These are phyloP conservation scores for Drosophila prolongata DNA, from an alignment of 2,888 invertebrate genomes.

Conservation along the genomic window DNA sequence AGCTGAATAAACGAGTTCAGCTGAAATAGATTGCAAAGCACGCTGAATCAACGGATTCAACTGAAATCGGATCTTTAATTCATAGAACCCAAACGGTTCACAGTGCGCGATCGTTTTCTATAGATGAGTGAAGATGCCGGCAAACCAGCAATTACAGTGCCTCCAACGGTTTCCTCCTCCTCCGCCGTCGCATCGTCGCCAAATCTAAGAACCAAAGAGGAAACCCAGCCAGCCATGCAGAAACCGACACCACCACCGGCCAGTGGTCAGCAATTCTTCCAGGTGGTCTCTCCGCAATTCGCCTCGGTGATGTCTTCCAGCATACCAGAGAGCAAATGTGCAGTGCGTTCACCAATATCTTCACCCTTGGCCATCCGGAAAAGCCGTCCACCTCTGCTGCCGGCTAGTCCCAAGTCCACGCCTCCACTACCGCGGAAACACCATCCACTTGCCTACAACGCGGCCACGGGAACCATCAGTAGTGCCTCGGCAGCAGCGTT, in stretches of 20 bases:
- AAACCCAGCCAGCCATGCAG: slow-evolving; percentile 57
- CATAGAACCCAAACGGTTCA: background rate
- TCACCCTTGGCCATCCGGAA: slow-evolving; percentile 78
- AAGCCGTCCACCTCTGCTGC: slow-evolving; percentile 65
- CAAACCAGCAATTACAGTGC: slow-evolving; percentile 57
- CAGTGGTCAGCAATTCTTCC: slow-evolving; percentile 72
- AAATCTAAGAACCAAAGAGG: slow-evolving; percentile 43
- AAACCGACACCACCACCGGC: slow-evolving; percentile 61
- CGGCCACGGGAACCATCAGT: slow-evolving; percentile 69
- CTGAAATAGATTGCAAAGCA: background rate
- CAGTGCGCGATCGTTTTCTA: slow-evolving; percentile 40
- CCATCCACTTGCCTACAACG: slow-evolving; percentile 75
- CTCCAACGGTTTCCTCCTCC: slow-evolving; percentile 36
- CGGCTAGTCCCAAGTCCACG: slow-evolving; percentile 79
- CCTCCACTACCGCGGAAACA: slow-evolving; percentile 79
- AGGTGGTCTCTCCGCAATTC: slow-evolving; percentile 79
- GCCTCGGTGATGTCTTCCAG: slow-evolving; percentile 74
- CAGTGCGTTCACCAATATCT: slow-evolving; percentile 78
- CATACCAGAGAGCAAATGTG: slow-evolving; percentile 72
- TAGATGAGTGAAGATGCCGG: slow-evolving; percentile 83
- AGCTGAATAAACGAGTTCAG: background rate
- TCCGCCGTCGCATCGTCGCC: slow-evolving; percentile 12
- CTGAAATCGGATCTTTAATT: slow-evolving; percentile 1
- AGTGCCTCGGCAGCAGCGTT: slow-evolving; percentile 70
- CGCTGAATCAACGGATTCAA: slow-evolving; percentile 4